These are phyloP conservation scores for Drosophila suzukii DNA, from an alignment of 1,140 invertebrate genomes.

Conservation along the genomic window DNA sequence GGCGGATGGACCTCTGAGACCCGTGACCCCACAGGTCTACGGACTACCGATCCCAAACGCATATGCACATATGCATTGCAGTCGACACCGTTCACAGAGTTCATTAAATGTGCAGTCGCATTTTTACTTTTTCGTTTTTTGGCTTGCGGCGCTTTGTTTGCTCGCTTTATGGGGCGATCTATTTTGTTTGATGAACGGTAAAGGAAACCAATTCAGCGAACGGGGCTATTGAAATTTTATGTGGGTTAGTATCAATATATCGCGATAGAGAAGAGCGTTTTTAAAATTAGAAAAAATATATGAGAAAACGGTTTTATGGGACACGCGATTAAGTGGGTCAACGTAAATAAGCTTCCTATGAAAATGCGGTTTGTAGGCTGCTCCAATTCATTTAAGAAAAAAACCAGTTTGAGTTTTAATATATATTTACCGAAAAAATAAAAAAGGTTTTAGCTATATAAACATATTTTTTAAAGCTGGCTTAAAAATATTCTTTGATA, in stretches of 20 bases:
- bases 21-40: conserved; percentile 25
- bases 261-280: too few species aligned
- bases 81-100: conserved; percentile 37
- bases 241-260: neutral
- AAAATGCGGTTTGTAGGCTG: too few species aligned
- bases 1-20: conserved; percentile 7
- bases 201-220: neutral
- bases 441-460: too few species aligned
- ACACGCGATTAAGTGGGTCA: too few species aligned
- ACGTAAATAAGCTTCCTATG: too few species aligned
- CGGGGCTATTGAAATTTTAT: neutral
- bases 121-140: conserved; percentile 8
- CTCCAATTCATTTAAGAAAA: too few species aligned
- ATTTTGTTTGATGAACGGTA: conserved; percentile 5
- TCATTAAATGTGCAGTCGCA: conserved; percentile 60
- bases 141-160: neutral
- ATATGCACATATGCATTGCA: conserved; percentile 12
- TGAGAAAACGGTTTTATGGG: too few species aligned
- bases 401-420: too few species aligned
- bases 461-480: too few species aligned
- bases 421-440: too few species aligned
- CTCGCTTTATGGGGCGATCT: neutral
- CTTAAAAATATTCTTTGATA: too few species aligned
- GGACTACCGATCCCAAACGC: conserved; percentile 21
- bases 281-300: too few species aligned